Evolutionary conservation across 2,113 vertebrate genomes (phyloP), one percentile per base, ranked within the genome.

Genomic region (Podarcis muralis): DNA sequence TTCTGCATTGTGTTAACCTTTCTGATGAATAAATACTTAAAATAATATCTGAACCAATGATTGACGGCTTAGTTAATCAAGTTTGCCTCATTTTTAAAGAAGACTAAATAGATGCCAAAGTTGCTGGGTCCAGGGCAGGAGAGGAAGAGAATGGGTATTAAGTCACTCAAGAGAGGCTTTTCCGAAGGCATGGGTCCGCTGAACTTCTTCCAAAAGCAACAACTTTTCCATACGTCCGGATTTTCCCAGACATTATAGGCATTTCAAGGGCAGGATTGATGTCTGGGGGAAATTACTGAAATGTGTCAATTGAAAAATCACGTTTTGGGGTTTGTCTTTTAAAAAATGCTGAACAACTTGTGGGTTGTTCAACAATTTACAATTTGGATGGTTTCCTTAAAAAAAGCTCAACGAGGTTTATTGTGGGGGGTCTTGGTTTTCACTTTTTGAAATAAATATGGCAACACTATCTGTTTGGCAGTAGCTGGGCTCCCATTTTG

Each of bases 401-500:
- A 11, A 11, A 53, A 53, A 48, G 11, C 48, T 12, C 11, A 53
- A 12, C 48, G 1, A 53, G 2, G 12, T 53, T 53, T 2, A n/a
- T 43, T 43, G 6, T 1, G 43, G 11, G 48, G 48, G 9, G 48
- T 11, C 48, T 53, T 53, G 48, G 48, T 53, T 11, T 53, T 53
- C 48, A 53, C 48, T 53, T 53, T 53, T 53, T 53, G 48, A 53
- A 53, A 53, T 53, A 53, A 53, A 12, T 53, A 53, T 53, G 48
- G 48, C 48, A 53, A 53, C 48, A 53, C 48, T 53, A 40, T 89
- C 59, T 22, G 1, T 77, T 74, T 40, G 65, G 57, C 18, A 75
- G 25, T 65, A 81, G 62, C 72, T 57, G 78, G 75, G 80, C 25
- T 86, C 83, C 22, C 0, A 23, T 85, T 87, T 83, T 87, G 81